Evolutionary conservation across 2,888 invertebrate genomes (phyloP).

Genomic region (Helicoverpa assulta): DNA sequence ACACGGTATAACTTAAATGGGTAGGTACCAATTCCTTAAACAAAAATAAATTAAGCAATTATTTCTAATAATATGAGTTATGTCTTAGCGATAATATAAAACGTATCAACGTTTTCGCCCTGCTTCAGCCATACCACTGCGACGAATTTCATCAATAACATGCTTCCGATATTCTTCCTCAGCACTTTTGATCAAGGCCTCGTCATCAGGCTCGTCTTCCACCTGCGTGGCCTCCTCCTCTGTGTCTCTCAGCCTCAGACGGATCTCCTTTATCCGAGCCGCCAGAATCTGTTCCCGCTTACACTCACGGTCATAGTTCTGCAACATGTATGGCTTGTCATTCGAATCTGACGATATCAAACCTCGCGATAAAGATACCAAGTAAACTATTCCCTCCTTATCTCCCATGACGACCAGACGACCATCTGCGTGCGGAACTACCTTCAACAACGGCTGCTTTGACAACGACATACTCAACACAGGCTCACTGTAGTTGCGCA

Average conservation of each 20-base stretch:
- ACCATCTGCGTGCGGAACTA: constrained; percentile 92
- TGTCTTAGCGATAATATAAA: background rate
- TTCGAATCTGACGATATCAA: constrained; percentile 91
- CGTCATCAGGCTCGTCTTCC: constrained; percentile 67
- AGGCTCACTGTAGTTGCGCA: constrained; percentile 92
- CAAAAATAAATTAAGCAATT: background rate
- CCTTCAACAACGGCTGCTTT: constrained; percentile 86
- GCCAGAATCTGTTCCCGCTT: constrained; percentile 96
- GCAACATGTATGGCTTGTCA: constrained; percentile 91
- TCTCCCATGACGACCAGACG: constrained; percentile 91
- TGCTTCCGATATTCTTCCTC: constrained; percentile 79
- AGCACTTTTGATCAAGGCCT: background rate
- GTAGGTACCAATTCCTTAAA: background rate
- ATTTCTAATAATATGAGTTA: background rate
- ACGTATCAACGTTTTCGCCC: constrained; percentile 3
- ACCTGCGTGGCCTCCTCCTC: constrained; percentile 74
- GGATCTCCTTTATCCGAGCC: constrained; percentile 94
- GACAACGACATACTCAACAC: constrained; percentile 91
- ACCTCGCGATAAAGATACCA: constrained; percentile 92
- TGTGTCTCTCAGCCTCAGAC: constrained; percentile 87
- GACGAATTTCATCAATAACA: constrained; percentile 70
- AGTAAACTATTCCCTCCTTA: constrained; percentile 91
- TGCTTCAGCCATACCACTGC: constrained; percentile 3
- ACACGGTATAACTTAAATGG: background rate
- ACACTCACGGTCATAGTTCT: constrained; percentile 96